Percentiles rank a stretch among this genome's conserved stretches.
phyloP scores from a whole-genome alignment of 2,113 vertebrate genomes.

The Ploceus nigricollis region DNA sequence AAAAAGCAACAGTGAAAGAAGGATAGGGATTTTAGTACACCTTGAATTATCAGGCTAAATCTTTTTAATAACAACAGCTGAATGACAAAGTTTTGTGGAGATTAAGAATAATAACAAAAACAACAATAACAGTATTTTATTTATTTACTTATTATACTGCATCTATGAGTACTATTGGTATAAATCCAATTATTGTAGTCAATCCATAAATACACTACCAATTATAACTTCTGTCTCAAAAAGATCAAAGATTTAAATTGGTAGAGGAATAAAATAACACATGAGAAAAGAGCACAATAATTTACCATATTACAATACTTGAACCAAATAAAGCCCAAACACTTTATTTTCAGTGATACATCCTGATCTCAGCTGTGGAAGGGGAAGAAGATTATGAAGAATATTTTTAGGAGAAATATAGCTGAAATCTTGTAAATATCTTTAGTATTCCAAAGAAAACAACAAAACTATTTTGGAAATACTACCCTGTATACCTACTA shows the following conservation, averaged over 20 bases:
- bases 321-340: not conserved
- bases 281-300: not conserved
- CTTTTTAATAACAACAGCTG: not conserved
- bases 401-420: not conserved
- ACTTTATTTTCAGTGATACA: not conserved
- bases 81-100: not conserved
- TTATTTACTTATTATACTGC: not conserved
- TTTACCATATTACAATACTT: not conserved
- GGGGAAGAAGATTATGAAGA: not conserved
- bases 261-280: not conserved
- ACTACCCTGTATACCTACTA: not conserved
- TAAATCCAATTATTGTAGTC: not conserved
- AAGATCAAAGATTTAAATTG: not conserved
- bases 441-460: not conserved
- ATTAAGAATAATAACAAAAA: not conserved
- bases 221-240: not conserved
- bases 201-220: not conserved
- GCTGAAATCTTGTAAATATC: not conserved
- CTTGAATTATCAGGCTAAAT: not conserved
- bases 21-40: not conserved
- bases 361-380: not conserved
- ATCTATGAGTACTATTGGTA: not conserved
- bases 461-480: not conserved
- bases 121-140: not conserved
- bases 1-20: not conserved